Conservation (phyloP, 2,113 vertebrate species). For the Pelecanus crispus region DNA sequence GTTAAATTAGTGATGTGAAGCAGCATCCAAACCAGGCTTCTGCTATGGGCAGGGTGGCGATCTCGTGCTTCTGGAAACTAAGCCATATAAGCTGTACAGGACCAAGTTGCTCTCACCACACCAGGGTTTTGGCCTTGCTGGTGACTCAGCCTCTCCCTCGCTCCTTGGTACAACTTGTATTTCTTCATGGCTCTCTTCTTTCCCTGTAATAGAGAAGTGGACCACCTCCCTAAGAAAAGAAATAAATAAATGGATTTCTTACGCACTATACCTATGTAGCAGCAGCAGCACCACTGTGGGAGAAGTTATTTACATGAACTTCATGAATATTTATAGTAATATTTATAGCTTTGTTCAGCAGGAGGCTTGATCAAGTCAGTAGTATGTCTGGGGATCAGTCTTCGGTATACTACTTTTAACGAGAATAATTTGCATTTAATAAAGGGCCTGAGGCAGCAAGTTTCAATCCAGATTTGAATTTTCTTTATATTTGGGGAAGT, state of each 20-base stretch:
- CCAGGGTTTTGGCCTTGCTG: background rate
- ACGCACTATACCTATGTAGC: background rate
- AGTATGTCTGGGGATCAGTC: constrained; percentile 26
- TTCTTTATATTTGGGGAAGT: background rate
- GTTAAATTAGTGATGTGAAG: background rate
- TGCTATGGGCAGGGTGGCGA: background rate
- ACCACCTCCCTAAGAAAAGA: background rate
- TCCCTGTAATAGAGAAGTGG: background rate
- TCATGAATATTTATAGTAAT: constrained; percentile 65
- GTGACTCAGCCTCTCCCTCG: background rate
- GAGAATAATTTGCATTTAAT: constrained; percentile 43
- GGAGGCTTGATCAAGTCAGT: constrained; percentile 59
- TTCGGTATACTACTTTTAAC: constrained; percentile 26
- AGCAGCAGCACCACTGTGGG: constrained; percentile 22
- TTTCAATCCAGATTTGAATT: background rate
- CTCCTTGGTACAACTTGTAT: background rate
- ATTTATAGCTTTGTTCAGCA: constrained; percentile 62
- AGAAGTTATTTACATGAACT: constrained; percentile 54
- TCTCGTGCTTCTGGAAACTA: background rate
- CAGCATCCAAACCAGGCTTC: background rate
- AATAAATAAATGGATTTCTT: background rate
- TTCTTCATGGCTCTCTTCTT: background rate
- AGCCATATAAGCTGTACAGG: background rate
- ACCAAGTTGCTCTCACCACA: background rate
- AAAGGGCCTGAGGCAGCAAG: background rate